These are phyloP conservation scores for Troglohyphantes excavatus DNA, from an alignment of 2,888 invertebrate species.

Conservation along the genomic window DNA sequence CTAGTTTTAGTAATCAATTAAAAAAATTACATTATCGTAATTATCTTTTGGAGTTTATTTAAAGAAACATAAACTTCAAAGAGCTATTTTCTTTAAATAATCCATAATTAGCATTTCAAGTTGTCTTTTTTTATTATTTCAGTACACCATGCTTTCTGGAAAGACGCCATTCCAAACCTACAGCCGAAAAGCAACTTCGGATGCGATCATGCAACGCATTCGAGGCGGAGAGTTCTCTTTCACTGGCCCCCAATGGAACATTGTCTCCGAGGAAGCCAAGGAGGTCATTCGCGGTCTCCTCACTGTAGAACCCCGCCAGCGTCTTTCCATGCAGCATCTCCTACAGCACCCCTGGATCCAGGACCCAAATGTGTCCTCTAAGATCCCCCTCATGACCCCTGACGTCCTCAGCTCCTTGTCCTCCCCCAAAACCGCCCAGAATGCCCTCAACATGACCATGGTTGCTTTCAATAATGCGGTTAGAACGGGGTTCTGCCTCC, in stretches of 20 bases:
- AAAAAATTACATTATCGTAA: too few species aligned
- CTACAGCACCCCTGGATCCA: slow-evolving; percentile 88
- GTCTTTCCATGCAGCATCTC: slow-evolving; percentile 88
- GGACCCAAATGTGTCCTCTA: slow-evolving; percentile 82
- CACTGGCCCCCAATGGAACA: slow-evolving; percentile 88
- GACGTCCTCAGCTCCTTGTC: slow-evolving; percentile 84
- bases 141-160: slow-evolving; percentile 93
- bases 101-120: too few species aligned
- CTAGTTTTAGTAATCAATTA: too few species aligned
- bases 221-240: slow-evolving; percentile 90
- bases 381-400: slow-evolving; percentile 86
- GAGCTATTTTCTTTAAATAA: too few species aligned
- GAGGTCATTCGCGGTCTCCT: slow-evolving; percentile 89
- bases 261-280: slow-evolving; percentile 89
- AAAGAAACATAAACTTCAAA: too few species aligned
- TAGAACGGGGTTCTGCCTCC: slow-evolving; percentile 88
- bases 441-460: slow-evolving; percentile 86
- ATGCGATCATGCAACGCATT: slow-evolving; percentile 89
- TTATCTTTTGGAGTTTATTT: too few species aligned
- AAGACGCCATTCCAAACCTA: slow-evolving; percentile 90
- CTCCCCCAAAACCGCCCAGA: slow-evolving; percentile 84
- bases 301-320: slow-evolving; percentile 89
- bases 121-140: slow-evolving; percentile 80
- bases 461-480: slow-evolving; percentile 88
- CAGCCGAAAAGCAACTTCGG: slow-evolving; percentile 88